Evolutionary conservation across 2,888 invertebrate species (phyloP).

Genomic region (Carterocephalus palaemon): DNA sequence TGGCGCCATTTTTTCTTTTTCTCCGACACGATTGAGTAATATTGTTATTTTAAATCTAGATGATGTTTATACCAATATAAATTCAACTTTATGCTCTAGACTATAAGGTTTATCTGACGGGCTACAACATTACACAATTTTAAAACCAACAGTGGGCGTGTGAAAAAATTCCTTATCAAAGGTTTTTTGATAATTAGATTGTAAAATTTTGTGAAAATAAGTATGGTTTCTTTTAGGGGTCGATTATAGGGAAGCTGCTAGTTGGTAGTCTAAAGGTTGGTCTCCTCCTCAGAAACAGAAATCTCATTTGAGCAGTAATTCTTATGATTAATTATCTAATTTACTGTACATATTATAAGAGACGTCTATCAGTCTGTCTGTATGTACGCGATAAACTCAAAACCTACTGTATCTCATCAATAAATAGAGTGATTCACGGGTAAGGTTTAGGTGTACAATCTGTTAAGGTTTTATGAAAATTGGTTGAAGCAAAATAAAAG

Average conservation of each 20-base stretch:
- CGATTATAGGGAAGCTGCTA: conserved; percentile 7
- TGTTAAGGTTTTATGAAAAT: too few species aligned
- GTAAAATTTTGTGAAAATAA: conserved; percentile 15
- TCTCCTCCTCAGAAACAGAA: background rate
- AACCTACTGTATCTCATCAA: too few species aligned
- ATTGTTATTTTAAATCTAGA: conserved; percentile 41
- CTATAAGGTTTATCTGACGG: background rate
- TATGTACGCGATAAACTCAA: background rate
- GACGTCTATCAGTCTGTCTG: background rate
- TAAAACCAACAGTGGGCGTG: conserved; percentile 70
- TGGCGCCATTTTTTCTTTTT: conserved; percentile 57
- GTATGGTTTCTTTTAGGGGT: conserved; percentile 3
- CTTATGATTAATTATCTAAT: too few species aligned
- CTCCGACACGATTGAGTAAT: conserved; percentile 60
- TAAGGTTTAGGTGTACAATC: too few species aligned
- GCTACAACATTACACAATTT: conserved; percentile 3
- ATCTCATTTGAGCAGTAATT: too few species aligned
- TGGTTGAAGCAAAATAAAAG: too few species aligned
- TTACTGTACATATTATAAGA: background rate
- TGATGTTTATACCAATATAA: too few species aligned
- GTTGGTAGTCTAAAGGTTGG: too few species aligned
- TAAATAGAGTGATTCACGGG: too few species aligned
- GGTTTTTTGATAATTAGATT: conserved; percentile 22
- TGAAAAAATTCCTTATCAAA: conserved; percentile 35
- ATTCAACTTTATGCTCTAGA: background rate